Percentiles rank a stretch among this genome's conserved stretches.
These are phyloP conservation scores for Argya squamiceps DNA, from an alignment of 2,797 vertebrate genomes.

Conservation along the genomic window DNA sequence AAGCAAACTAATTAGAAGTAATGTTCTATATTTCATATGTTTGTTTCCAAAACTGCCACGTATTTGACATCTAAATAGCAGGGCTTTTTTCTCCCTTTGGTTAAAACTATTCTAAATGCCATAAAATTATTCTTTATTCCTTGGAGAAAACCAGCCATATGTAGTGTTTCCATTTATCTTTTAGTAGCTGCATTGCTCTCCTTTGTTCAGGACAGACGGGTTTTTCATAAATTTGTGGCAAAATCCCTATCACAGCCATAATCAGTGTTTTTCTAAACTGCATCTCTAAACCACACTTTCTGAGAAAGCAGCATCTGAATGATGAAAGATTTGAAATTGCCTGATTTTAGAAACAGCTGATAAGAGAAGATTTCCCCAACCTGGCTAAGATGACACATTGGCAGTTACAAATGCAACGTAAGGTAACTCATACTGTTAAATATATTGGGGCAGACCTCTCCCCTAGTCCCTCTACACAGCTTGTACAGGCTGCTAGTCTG, in stretches of 20 bases:
- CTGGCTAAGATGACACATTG: background rate
- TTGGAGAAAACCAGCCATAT: background rate
- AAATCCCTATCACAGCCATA: background rate
- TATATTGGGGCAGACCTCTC: background rate
- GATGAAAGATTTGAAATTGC: background rate
- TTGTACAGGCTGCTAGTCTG: background rate
- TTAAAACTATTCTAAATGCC: background rate
- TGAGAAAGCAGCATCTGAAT: background rate
- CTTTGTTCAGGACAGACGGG: background rate
- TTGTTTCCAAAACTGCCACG: background rate
- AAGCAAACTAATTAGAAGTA: background rate
- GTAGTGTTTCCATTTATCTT: background rate
- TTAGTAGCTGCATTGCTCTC: background rate
- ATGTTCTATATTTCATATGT: background rate
- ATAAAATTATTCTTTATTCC: background rate
- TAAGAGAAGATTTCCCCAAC: background rate
- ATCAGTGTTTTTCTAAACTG: background rate
- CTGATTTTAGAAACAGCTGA: background rate
- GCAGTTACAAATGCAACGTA: background rate
- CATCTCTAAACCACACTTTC: background rate
- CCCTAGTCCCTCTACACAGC: background rate
- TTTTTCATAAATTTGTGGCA: background rate
- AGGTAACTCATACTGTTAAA: background rate
- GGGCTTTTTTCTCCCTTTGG: fast-evolving
- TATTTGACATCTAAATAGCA: background rate